Evolutionary conservation across 1,140 invertebrate genomes (phyloP).

Genomic region (Cardiocondyla obscurior): DNA sequence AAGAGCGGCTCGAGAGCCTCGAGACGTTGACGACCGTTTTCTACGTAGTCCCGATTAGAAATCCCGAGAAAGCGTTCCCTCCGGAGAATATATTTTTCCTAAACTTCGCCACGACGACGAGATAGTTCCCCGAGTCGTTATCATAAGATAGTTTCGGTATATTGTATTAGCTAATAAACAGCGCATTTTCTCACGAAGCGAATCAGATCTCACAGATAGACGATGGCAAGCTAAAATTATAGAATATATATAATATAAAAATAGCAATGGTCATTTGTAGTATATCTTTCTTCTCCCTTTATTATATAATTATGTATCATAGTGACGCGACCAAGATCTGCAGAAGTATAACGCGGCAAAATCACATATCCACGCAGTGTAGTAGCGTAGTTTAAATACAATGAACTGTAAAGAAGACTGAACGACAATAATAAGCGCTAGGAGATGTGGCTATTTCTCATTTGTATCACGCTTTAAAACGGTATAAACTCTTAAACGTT

Average conservation of each 20-base stretch:
- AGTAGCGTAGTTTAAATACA: slow-evolving; percentile 3
- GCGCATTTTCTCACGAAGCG: neutral
- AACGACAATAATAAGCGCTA: slow-evolving; percentile 47
- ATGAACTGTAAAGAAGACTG: slow-evolving; percentile 36
- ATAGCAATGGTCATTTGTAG: slow-evolving; percentile 13
- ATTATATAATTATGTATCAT: neutral
- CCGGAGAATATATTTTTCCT: slow-evolving; percentile 48
- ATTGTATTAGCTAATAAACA: slow-evolving; percentile 24
- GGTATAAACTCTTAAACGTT: neutral
- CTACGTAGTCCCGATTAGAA: slow-evolving; percentile 33
- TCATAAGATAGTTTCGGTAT: neutral
- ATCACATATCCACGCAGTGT: slow-evolving; percentile 21
- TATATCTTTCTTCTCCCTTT: slow-evolving; percentile 20
- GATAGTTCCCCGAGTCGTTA: slow-evolving; percentile 13
- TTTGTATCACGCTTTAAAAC: slow-evolving; percentile 10
- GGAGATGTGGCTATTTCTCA: neutral
- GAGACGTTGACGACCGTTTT: slow-evolving; percentile 42
- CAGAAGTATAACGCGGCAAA: neutral
- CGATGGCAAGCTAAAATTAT: neutral
- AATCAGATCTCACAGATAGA: slow-evolving; percentile 28
- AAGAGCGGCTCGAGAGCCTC: neutral
- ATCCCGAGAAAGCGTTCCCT: neutral
- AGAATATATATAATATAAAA: neutral
- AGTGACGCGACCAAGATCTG: neutral
- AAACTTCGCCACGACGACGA: slow-evolving; percentile 2